Evolutionary conservation across 2,888 invertebrate genomes (phyloP).

Genomic region (Hyalella azteca): DNA sequence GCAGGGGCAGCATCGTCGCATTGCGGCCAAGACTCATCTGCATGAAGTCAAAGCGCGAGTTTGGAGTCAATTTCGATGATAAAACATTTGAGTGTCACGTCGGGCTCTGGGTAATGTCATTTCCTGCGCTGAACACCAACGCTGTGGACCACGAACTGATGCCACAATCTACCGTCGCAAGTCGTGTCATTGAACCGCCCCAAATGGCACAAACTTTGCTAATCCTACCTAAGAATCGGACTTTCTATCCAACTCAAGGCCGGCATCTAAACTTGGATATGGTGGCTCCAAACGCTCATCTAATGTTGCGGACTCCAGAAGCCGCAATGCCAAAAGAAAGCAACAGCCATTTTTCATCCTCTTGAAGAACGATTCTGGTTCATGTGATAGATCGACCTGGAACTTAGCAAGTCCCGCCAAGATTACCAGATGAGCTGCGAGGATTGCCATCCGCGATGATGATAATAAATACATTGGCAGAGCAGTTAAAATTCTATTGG

Average conservation of each 20-base stretch:
- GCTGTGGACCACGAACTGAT: background rate
- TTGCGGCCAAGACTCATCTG: background rate
- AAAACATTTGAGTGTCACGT: slow-evolving; percentile 28
- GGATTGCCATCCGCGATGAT: background rate
- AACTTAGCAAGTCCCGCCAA: slow-evolving; percentile 10
- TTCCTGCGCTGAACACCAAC: background rate
- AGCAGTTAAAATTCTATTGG: slow-evolving; percentile 12
- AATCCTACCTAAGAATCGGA: slow-evolving; percentile 7
- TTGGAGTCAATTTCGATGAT: slow-evolving; percentile 35
- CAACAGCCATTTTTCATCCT: background rate
- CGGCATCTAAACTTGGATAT: background rate
- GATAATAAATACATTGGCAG: slow-evolving; percentile 29
- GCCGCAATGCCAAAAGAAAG: background rate
- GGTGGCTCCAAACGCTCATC: background rate
- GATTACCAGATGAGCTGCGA: slow-evolving; percentile 26
- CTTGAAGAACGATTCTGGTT: background rate
- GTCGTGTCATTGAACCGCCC: background rate
- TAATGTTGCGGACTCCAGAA: background rate
- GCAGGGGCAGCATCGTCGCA: too few species aligned
- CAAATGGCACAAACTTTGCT: background rate
- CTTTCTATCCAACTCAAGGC: background rate
- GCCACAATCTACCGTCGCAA: too few species aligned
- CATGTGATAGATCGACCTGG: slow-evolving; percentile 11
- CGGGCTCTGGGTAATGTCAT: slow-evolving; percentile 15
- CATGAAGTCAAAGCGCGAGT: slow-evolving; percentile 5